Base-by-base conservation (phyloP, 1,140 invertebrate genomes). In the Prorops nasuta region DNA sequence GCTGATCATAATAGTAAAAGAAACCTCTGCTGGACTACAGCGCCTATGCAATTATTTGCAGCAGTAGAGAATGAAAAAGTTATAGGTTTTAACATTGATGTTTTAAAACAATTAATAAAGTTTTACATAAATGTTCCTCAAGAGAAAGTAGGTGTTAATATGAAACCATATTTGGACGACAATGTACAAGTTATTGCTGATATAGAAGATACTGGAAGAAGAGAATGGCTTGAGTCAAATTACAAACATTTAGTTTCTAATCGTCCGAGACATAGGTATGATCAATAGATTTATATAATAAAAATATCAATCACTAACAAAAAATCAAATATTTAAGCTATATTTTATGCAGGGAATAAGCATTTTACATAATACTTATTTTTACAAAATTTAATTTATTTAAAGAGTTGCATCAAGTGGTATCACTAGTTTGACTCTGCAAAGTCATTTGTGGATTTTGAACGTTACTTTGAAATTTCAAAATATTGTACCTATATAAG, bases 11-110 rank as follows among this genome's bases (percentile, higher is more conserved):
- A 93, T 77, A 75, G 80, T 0, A 81, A 82, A 54, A 76, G 82
- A 22, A 97, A 97, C 74, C 67, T 94, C 31, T 93, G 91, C 59
- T 95, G 89, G 83, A 81, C 83, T n/a, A 88, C 85, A 12, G 74
- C 82, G 20, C 79, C 85, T 12, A 62, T 86, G 51, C 83, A 88
- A 53, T 73, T 98, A 0, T 96, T 85, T 74, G 89, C 92, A 24
- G 73, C 72, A 19, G 81, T 93, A 28, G 84, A 89, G 65, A 66
- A 86, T 60, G 86, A 84, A 4, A 81, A 87, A 74, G 74, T 95
- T 2, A 69, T 86, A 53, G 88, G 86, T 44, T 84, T 94, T 34
- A 95, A 96, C 79, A 87, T 91, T 44, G 82, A 87, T 34, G 87
- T 91, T 3, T 65, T 96, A 6, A 86, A 84, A 67, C 76, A 79